Conservation (phyloP, 2,113 vertebrate species). For the Crocuta crocuta region DNA sequence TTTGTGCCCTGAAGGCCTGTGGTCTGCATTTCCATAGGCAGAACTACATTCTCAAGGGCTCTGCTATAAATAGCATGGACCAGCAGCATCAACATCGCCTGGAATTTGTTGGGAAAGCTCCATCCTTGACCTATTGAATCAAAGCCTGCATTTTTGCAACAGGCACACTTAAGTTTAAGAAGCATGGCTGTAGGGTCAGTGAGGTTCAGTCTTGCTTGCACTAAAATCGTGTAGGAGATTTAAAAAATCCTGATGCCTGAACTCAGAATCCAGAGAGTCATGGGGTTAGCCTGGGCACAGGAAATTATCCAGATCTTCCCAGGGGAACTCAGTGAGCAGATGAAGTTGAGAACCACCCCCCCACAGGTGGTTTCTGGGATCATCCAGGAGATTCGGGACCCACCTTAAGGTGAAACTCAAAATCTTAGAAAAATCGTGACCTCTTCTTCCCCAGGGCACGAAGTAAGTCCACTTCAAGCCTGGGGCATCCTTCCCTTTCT, state of each 20-base stretch:
- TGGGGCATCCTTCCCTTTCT: neutral
- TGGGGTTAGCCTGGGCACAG: neutral
- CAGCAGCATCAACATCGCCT: neutral
- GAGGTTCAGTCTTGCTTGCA: neutral
- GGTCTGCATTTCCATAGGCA: neutral
- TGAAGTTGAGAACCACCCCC: neutral
- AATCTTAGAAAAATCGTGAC: neutral
- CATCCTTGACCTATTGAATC: neutral
- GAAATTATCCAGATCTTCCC: neutral
- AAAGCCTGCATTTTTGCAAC: neutral
- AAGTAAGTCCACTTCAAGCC: neutral
- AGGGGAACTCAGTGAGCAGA: neutral
- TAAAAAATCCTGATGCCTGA: neutral
- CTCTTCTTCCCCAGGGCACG: neutral
- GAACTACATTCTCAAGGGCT: neutral
- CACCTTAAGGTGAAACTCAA: neutral
- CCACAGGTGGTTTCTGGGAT: no score
- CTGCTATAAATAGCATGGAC: neutral
- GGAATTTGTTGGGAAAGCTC: neutral
- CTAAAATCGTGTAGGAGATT: neutral
- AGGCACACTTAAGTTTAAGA: neutral
- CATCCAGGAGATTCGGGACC: neutral
- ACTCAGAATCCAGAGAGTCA: neutral
- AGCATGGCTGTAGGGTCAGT: neutral
- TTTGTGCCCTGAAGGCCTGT: neutral